Conservation (phyloP, 2,797 vertebrate species). For the Danio jaintianensis region DNA sequence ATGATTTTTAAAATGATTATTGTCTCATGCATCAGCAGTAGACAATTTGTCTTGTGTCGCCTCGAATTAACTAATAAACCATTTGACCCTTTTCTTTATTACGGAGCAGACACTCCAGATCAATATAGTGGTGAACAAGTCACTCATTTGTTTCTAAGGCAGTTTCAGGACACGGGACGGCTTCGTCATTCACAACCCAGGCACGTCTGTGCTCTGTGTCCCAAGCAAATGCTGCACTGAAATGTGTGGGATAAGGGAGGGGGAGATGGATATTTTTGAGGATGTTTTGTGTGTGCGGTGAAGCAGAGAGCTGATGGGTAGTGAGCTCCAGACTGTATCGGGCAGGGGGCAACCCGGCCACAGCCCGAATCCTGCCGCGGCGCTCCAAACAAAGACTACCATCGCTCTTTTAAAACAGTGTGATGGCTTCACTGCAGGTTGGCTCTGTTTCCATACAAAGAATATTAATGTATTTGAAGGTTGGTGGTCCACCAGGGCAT, state of each 20-base stretch:
- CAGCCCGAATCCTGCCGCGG: slow-evolving; percentile 26
- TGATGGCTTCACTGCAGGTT: slow-evolving; percentile 51
- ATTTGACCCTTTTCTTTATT: slow-evolving; percentile 15
- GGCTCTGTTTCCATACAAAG: slow-evolving; percentile 58
- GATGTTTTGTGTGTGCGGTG: slow-evolving; percentile 39
- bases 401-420: slow-evolving; percentile 54
- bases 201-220: slow-evolving; percentile 10
- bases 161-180: slow-evolving; percentile 42
- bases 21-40: neutral
- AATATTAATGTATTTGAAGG: slow-evolving; percentile 49
- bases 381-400: slow-evolving; percentile 56
- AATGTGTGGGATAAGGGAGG: slow-evolving; percentile 21
- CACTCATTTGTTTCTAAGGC: slow-evolving; percentile 31
- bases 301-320: slow-evolving; percentile 43
- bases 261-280: slow-evolving; percentile 35
- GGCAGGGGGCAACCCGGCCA: slow-evolving; percentile 42
- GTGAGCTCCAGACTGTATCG: slow-evolving; percentile 48
- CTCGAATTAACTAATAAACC: slow-evolving; percentile 30
- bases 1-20: slow-evolving; percentile 22
- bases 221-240: slow-evolving; percentile 32
- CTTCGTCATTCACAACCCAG: neutral
- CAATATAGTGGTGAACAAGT: slow-evolving; percentile 22
- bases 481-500: slow-evolving; percentile 45
- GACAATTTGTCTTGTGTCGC: slow-evolving; percentile 17
- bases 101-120: slow-evolving; percentile 19